Conservation (phyloP, 2,797 vertebrate genomes). For the Gymnopithys bicolor region DNA sequence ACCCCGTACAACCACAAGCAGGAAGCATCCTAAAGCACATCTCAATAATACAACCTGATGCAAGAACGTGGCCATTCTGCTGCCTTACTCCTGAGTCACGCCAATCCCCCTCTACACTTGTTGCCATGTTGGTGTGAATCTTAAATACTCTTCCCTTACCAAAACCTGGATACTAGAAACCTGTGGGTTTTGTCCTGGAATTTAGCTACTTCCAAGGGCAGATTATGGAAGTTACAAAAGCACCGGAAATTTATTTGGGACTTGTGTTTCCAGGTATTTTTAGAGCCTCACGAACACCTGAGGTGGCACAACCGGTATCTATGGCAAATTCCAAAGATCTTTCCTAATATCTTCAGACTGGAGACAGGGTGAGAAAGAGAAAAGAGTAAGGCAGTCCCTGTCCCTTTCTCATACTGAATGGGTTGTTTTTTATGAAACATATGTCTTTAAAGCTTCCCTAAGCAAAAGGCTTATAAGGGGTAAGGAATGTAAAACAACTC, state of each 20-base stretch:
- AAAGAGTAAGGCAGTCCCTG: neutral
- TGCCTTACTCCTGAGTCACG: neutral
- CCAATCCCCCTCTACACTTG: neutral
- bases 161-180: neutral
- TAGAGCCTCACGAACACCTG: neutral
- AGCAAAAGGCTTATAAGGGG: slow-evolving; percentile 64
- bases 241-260: neutral
- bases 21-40: neutral
- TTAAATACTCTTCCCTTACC: neutral
- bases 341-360: neutral
- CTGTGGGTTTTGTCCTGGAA: neutral
- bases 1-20: neutral
- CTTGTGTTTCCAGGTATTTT: neutral
- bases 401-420: slow-evolving; percentile 48
- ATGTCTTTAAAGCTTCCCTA: slow-evolving; percentile 69
- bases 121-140: neutral
- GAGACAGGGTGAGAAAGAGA: neutral
- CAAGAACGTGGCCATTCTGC: neutral
- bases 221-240: neutral
- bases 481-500: slow-evolving; percentile 67
- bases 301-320: neutral
- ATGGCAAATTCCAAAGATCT: neutral
- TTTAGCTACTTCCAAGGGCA: neutral
- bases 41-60: neutral
- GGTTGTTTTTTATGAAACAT: slow-evolving; percentile 60